Evolutionary conservation across 2,888 invertebrate species (phyloP).

Genomic region (Aethes cnicana): DNA sequence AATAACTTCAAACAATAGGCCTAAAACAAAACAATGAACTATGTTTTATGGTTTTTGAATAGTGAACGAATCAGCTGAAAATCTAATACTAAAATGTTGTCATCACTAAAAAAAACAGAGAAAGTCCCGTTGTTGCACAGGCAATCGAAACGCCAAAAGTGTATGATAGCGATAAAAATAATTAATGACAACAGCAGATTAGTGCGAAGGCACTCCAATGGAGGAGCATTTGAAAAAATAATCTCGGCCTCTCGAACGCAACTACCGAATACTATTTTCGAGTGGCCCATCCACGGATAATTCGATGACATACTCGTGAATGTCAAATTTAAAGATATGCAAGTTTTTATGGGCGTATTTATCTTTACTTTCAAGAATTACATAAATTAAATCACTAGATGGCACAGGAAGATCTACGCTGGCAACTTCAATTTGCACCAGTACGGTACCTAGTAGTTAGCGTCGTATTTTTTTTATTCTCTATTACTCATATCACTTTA

Average conservation of each 20-base stretch:
- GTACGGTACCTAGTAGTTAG: too few species aligned
- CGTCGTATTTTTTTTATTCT: too few species aligned
- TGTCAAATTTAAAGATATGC: constrained; percentile 31
- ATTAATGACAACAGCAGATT: constrained; percentile 80
- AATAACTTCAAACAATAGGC: too few species aligned
- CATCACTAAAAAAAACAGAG: constrained; percentile 47
- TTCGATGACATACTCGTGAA: constrained; percentile 26
- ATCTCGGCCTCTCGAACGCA: constrained; percentile 74
- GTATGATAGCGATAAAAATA: constrained; percentile 80
- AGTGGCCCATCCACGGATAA: constrained; percentile 60
- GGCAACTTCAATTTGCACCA: too few species aligned
- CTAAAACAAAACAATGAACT: too few species aligned
- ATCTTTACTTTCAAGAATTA: background rate
- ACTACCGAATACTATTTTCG: constrained; percentile 73
- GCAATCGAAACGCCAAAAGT: constrained; percentile 72
- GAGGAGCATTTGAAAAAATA: constrained; percentile 80
- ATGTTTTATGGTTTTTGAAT: background rate
- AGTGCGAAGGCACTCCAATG: constrained; percentile 75
- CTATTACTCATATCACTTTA: too few species aligned
- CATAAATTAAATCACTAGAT: background rate
- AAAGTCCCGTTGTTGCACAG: constrained; percentile 50
- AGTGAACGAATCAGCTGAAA: background rate
- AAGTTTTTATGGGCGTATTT: background rate
- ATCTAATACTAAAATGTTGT: too few species aligned
- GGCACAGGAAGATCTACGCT: background rate